These are phyloP conservation scores for Notechis scutatus DNA, from an alignment of 2,113 vertebrate species.

Conservation along the genomic window DNA sequence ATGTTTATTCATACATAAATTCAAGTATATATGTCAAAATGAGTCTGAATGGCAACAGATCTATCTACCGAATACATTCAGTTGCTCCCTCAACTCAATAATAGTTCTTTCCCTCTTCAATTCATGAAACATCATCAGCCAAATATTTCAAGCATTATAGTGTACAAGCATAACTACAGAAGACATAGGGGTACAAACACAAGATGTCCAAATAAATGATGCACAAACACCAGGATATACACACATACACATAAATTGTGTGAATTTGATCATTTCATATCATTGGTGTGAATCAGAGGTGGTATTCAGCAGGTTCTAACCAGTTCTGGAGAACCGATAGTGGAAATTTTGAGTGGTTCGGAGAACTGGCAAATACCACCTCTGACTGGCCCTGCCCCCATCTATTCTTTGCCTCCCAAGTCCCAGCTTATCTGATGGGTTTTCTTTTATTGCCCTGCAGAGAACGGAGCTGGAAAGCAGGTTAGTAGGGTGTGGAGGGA, in stretches of 20 bases:
- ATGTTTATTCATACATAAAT: neutral
- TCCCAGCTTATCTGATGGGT: too few species aligned
- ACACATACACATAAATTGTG: neutral
- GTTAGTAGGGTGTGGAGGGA: too few species aligned
- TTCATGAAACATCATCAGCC: neutral
- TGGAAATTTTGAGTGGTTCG: too few species aligned
- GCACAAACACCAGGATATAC: neutral
- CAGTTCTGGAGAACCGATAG: too few species aligned
- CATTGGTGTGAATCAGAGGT: neutral
- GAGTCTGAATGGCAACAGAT: neutral
- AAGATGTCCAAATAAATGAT: neutral
- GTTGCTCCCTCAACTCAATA: neutral
- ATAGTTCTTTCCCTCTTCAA: neutral
- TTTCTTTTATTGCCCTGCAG: too few species aligned
- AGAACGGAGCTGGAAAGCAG: too few species aligned
- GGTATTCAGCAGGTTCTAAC: too few species aligned
- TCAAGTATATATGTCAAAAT: neutral
- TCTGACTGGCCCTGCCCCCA: too few species aligned
- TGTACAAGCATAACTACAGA: neutral
- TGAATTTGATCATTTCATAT: neutral
- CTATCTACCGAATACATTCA: neutral
- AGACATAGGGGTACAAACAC: neutral
- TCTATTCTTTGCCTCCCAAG: too few species aligned
- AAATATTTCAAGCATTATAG: neutral
- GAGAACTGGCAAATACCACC: too few species aligned